phyloP scores from a whole-genome alignment of 2,888 invertebrate species.

The Andrena praecox region DNA sequence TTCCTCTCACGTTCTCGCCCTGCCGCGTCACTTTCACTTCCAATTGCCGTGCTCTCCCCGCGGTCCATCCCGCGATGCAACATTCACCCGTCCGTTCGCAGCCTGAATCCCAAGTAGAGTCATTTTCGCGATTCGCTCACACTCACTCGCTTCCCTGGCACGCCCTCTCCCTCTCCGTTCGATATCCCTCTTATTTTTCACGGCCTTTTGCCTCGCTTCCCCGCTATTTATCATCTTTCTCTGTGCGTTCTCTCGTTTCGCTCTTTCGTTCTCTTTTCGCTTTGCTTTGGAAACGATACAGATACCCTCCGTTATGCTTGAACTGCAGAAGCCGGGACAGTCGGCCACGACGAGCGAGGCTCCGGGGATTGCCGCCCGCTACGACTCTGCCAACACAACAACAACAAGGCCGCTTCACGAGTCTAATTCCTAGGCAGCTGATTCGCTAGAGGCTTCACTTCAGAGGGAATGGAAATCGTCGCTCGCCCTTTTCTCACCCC shows the following conservation, averaged over 20 bases:
- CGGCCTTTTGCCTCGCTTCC: conserved; percentile 12
- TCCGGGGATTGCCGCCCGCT: conserved; percentile 91
- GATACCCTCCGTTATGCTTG: conserved; percentile 95
- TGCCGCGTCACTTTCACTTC: conserved; percentile 42
- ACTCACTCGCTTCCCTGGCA: conserved; percentile 12
- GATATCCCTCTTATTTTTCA: conserved; percentile 22
- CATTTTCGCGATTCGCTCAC: conserved; percentile 14
- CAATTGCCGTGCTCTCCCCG: neutral
- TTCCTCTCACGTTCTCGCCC: conserved; percentile 44
- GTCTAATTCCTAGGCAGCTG: conserved; percentile 81
- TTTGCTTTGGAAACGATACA: conserved; percentile 84
- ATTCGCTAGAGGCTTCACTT: conserved; percentile 70
- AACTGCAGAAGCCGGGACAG: conserved; percentile 96
- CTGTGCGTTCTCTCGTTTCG: neutral
- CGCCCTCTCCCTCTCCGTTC: neutral
- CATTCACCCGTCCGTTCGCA: conserved; percentile 30
- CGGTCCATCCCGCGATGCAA: neutral
- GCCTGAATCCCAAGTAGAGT: conserved; percentile 17
- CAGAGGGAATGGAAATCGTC: conserved; percentile 79
- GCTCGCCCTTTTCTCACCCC: neutral
- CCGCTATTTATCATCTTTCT: conserved; percentile 15
- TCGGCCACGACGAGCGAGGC: conserved; percentile 95
- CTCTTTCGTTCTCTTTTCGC: conserved; percentile 23
- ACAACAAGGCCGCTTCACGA: conserved; percentile 84
- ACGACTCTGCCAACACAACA: conserved; percentile 85